Evolutionary conservation across 1,140 invertebrate species (phyloP), one percentile per base, ranked within the genome.

Genomic region (Temnothorax longispinosus): DNA sequence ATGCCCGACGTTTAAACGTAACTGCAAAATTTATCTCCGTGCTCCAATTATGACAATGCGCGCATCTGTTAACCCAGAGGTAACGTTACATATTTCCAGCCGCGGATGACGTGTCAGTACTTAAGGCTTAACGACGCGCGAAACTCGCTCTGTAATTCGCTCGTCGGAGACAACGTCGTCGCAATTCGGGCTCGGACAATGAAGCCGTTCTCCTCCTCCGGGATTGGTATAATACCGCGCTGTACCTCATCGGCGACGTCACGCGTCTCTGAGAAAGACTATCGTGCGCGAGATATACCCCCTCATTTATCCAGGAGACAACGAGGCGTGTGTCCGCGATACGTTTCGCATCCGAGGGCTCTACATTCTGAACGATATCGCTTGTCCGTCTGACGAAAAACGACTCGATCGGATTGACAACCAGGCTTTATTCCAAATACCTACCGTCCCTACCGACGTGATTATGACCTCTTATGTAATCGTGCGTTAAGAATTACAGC

Each of bases 61-160:
- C 76, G 18, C 60, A 41, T 67, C 64, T 80, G 76, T 50, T 67
- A 67, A 38, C 27, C 44, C 60, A 65, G 76, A 64, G 60, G 60
- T 80, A 80, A 52, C 60, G 47, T 78, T 67, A 78, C 32, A 67
- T 21, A 80, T 52, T 80, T 80, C 76, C 52, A 71, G 35, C 64
- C 50, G 38, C 65, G 64, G 65, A 81, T 71, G 52, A 81, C 38
- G 15, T 47, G 35, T 71, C 35, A 47, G 78, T 71, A 56, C 65
- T 81, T 71, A 71, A 81, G 78, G 50, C 65, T 81, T 81, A 81
- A 81, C 65, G 78, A 81, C 38, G 78, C 78, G 78, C 78, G 52
- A 71, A 81, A 81, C 65, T 69, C 47, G 47, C 50, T 71, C 50
- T 52, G 47, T 69, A 71, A 81, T 69, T 71, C 47, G 64, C 77